Conservation (phyloP, 2,797 vertebrate species). For the Morelia viridis region DNA sequence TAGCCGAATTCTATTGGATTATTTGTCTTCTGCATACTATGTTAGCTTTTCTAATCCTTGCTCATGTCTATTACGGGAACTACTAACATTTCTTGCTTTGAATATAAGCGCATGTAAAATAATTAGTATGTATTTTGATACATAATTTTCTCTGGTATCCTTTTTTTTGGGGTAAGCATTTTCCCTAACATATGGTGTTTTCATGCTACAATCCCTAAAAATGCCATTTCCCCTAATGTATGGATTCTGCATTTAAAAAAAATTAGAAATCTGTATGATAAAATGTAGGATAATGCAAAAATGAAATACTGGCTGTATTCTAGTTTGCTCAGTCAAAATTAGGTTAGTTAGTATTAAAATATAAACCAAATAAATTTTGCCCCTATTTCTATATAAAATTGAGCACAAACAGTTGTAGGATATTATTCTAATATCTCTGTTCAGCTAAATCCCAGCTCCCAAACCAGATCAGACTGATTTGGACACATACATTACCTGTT, state of each 20-base stretch:
- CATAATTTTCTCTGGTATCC: background rate
- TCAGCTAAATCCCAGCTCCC: background rate
- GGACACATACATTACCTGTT: background rate
- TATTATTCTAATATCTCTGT: background rate
- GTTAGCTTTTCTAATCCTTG: constrained; percentile 13
- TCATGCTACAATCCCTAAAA: background rate
- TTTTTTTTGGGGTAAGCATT: background rate
- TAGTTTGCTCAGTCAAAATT: background rate
- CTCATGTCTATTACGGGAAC: background rate
- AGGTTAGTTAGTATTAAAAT: background rate
- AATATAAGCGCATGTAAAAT: background rate
- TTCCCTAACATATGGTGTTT: background rate
- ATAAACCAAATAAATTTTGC: background rate
- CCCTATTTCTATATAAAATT: background rate
- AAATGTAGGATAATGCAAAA: background rate
- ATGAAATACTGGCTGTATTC: background rate
- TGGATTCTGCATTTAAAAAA: background rate
- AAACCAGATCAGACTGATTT: background rate
- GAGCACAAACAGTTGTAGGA: background rate
- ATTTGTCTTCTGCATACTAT: constrained; percentile 58
- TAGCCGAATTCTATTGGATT: constrained; percentile 64
- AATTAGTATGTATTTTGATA: background rate
- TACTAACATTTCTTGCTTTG: background rate
- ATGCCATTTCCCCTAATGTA: background rate
- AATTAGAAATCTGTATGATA: background rate